Evolutionary conservation across 2,888 invertebrate genomes (phyloP), one percentile per base, ranked within the genome.

Genomic region (Noctua janthe): DNA sequence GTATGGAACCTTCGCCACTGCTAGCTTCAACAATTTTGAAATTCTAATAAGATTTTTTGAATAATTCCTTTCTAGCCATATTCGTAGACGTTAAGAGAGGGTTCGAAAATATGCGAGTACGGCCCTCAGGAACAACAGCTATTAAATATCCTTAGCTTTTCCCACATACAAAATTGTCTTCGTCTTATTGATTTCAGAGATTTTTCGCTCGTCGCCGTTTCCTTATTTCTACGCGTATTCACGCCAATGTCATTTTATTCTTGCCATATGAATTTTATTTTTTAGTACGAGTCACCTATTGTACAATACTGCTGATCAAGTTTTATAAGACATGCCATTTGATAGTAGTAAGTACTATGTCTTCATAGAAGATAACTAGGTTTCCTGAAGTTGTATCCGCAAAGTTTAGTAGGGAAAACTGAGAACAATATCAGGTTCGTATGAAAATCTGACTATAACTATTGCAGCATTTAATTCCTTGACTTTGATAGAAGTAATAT

Each of bases 201-300:
- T 82, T 80, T 79, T 82, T 76, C 74, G 54, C 54, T 81, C 54
- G 73, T 64, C 47, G 13, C 49, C 43, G 54, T 84, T 71, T 73
- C 43, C 66, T 74, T 87, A 74, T 83, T 78, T 70, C 70, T 56
- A 82, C 49, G 67, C 29, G 62, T 77, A 43, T 81, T 77, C 51
- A 74, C n/a, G 67, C 71, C 62, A 64, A 59, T 86, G 49, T 64
- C n/a, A 66, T 81, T 74, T 78, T 78, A 80, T 82, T 69, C 51
- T 62, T 67, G 59, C 11, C 56, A 49, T 77, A 81, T 82, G 66
- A 81, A 82, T 83, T 86, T 77, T 69, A 76, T 76, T 87, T 80
- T 35, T 74, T 39, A 39, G 59, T 43, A 66, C 66, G 23, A 75
- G 43, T 56, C 23, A 70, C n/a, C 66, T 71, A 72, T 62, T 74